Evolutionary conservation across 1,140 invertebrate species (phyloP).

Genomic region (Drosophila seguyi): DNA sequence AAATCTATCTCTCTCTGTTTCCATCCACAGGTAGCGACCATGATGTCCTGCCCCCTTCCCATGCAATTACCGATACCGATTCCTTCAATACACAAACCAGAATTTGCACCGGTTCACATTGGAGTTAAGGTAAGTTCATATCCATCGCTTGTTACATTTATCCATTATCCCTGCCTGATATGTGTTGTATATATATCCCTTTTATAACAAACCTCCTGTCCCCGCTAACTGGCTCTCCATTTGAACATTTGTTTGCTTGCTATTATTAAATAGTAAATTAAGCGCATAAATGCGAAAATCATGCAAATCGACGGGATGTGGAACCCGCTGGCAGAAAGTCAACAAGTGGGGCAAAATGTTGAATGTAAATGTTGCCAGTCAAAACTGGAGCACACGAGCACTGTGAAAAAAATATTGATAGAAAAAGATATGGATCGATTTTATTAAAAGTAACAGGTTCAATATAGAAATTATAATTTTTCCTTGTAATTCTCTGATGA

Average conservation of each 20-base stretch:
- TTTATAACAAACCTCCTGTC: not conserved
- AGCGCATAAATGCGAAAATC: slow-evolving; percentile 73
- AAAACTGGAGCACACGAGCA: slow-evolving; percentile 37
- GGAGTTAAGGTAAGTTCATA: slow-evolving; percentile 87
- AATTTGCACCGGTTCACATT: slow-evolving; percentile 87
- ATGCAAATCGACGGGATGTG: slow-evolving; percentile 65
- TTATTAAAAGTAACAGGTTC: too few species aligned
- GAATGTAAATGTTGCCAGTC: slow-evolving; percentile 68
- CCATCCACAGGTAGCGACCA: slow-evolving; percentile 87
- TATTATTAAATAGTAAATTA: slow-evolving; percentile 78
- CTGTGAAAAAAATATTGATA: not conserved
- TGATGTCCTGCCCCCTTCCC: slow-evolving; percentile 89
- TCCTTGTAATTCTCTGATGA: too few species aligned
- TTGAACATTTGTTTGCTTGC: slow-evolving; percentile 33
- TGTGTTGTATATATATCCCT: not conserved
- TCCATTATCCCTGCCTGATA: not conserved
- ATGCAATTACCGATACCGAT: slow-evolving; percentile 87
- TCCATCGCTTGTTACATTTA: slow-evolving; percentile 12
- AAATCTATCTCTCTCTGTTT: slow-evolving; percentile 51
- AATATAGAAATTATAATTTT: too few species aligned
- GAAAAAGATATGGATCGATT: too few species aligned
- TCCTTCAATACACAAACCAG: slow-evolving; percentile 86
- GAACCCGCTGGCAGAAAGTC: slow-evolving; percentile 59
- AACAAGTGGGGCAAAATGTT: slow-evolving; percentile 72
- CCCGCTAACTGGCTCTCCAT: not conserved